These are phyloP conservation scores for Siderastrea siderea DNA, from an alignment of 92 coral and sea anemone genomes.

Conservation along the genomic window DNA sequence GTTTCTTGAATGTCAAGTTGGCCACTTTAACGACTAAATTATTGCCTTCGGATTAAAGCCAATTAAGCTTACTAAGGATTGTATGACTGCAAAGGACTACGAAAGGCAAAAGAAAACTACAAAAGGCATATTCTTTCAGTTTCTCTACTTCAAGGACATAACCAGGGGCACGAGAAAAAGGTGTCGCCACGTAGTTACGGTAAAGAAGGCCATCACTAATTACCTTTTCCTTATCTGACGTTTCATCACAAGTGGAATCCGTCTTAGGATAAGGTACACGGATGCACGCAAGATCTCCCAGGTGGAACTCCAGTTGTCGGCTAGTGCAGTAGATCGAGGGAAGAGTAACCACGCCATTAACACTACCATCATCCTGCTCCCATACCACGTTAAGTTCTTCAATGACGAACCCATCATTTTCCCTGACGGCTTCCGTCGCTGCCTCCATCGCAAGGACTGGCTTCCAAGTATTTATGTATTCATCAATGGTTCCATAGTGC, in stretches of 20 bases:
- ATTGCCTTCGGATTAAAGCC: too few relatives aligned
- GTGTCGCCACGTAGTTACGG: too few relatives aligned
- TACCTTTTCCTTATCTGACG: not conserved
- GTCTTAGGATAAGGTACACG: slow-evolving; percentile 42
- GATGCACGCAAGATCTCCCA: slow-evolving; percentile 80
- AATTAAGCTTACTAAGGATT: too few relatives aligned
- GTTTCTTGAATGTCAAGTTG: too few relatives aligned
- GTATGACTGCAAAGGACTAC: too few relatives aligned
- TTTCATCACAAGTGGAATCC: not conserved
- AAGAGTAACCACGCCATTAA: slow-evolving; percentile 50
- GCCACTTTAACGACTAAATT: too few relatives aligned
- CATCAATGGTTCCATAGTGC: slow-evolving; percentile 52
- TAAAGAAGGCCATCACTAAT: not conserved
- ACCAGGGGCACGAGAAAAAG: too few relatives aligned
- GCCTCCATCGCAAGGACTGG: slow-evolving; percentile 94
- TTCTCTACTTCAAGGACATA: too few relatives aligned
- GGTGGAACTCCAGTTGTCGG: slow-evolving; percentile 61
- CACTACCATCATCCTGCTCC: slow-evolving; percentile 2
- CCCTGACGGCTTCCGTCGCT: slow-evolving; percentile 82
- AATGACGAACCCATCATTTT: slow-evolving; percentile 80
- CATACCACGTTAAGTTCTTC: slow-evolving; percentile 50
- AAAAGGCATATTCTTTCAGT: too few relatives aligned
- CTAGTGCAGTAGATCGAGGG: slow-evolving; percentile 47
- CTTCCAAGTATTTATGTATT: slow-evolving; percentile 80
- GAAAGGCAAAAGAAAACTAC: too few relatives aligned